Evolutionary conservation across 2,888 invertebrate species (phyloP), one percentile per base, ranked within the genome.

Genomic region (Ferrisia virgata): DNA sequence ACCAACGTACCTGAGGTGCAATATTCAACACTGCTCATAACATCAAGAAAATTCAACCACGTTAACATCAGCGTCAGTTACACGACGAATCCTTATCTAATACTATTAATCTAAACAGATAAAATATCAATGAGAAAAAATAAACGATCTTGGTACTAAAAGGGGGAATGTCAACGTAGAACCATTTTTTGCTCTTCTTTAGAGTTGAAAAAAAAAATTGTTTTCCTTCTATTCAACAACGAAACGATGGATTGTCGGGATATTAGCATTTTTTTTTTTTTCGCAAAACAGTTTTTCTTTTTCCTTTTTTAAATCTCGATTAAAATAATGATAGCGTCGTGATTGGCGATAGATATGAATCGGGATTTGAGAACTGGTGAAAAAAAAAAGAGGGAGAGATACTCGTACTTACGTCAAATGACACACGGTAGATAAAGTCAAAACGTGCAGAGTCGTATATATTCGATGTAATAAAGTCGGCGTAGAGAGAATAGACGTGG

Each of bases 181-280:
- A 36, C 18, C 18, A 76, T 76, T 76, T 76, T 69, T 69, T 31
- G 53, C 22, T 22, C 18, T 22, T 53, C 22, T 53, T 22, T n/a
- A n/a, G n/a, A 8, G 8, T 76, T 76, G 9, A 18, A 76, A 76
- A 36, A 36, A 76, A 76, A 76, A 76, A 76, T 76, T 76, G n/a
- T n/a, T n/a, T n/a, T n/a, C n/a, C n/a, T n/a, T n/a, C n/a, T 36
- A 76, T 36, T 76, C 72, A 36, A 0, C 72, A 13, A n/a, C 18
- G 36, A 15, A 11, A 33, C 36, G 36, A 36, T n/a, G 72, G 72
- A 76, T 76, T 76, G 72, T 69, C 72, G 6, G 8, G 72, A 76
- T 76, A 76, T 76, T 76, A 76, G 28, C 72, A 76, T 76, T 36
- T 76, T n/a, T n/a, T n/a, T n/a, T n/a, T n/a, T n/a, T n/a, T 53